Conservation (phyloP, 1,140 invertebrate species). For the Drosophila saltans region DNA sequence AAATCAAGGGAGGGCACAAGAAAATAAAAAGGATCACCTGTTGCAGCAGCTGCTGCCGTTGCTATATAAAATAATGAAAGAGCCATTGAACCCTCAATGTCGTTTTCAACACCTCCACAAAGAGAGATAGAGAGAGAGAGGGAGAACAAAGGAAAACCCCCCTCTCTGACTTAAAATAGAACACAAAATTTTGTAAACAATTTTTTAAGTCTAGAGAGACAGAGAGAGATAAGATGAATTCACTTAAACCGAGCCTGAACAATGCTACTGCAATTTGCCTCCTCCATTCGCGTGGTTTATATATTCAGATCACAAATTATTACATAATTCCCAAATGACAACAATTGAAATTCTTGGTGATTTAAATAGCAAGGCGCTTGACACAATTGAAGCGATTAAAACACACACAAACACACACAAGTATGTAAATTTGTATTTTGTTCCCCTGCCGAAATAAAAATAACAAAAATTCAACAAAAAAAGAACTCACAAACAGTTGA, state of each 20-base stretch:
- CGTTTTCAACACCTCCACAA: conserved; percentile 24
- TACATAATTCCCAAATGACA: conserved; percentile 53
- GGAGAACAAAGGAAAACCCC: conserved; percentile 19
- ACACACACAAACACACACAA: conserved; percentile 15
- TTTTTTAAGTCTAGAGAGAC: neutral
- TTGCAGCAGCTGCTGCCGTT: conserved; percentile 67
- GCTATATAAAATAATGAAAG: conserved; percentile 2
- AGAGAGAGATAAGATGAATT: neutral
- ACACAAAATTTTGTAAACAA: conserved; percentile 1
- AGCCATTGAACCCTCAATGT: conserved; percentile 51
- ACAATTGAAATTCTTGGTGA: conserved; percentile 64
- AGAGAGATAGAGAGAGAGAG: neutral
- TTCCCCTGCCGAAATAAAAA: conserved; percentile 64
- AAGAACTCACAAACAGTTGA: conserved; percentile 15
- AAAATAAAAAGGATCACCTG: conserved; percentile 62
- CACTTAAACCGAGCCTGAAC: conserved; percentile 6
- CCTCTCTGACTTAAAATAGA: conserved; percentile 2
- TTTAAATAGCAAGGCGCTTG: conserved; percentile 40
- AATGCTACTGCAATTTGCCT: conserved; percentile 21
- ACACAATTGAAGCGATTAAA: conserved; percentile 59
- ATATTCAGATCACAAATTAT: conserved; percentile 45
- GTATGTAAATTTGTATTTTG: conserved; percentile 76
- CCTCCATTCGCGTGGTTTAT: no score
- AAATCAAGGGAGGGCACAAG: conserved; percentile 42
- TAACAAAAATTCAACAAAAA: conserved; percentile 43